Percentiles rank a stretch among this genome's conserved stretches.
phyloP scores from a whole-genome alignment of 2,888 invertebrate species.

The Thymelicus sylvestris region DNA sequence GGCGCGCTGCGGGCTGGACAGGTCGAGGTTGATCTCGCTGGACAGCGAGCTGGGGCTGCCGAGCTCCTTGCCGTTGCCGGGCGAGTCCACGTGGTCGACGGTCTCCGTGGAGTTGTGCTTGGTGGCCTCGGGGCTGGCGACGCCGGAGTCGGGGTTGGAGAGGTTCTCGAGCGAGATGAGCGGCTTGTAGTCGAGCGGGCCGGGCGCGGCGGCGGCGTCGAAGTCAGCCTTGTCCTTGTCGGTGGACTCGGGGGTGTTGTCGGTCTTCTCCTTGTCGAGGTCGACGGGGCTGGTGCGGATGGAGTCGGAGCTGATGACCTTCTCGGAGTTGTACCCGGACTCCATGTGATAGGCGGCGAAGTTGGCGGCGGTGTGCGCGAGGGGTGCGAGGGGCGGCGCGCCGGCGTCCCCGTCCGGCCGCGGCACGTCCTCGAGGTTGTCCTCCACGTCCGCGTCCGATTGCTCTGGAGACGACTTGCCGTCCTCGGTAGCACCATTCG shows the following conservation, averaged over 20 bases:
- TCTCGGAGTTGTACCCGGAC: slow-evolving; percentile 87
- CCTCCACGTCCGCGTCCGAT: slow-evolving; percentile 93
- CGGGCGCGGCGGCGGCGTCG: slow-evolving; percentile 65
- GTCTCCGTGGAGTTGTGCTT: slow-evolving; percentile 84
- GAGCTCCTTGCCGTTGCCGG: slow-evolving; percentile 71
- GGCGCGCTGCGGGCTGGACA: slow-evolving; percentile 78
- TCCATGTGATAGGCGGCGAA: slow-evolving; percentile 84
- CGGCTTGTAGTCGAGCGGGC: slow-evolving; percentile 74
- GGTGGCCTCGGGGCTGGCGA: slow-evolving; percentile 84
- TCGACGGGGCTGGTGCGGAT: slow-evolving; percentile 78
- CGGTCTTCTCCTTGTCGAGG: slow-evolving; percentile 82
- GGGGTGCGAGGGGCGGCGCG: too few relatives aligned
- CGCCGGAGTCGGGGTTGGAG: slow-evolving; percentile 81
- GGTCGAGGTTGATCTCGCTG: slow-evolving; percentile 84
- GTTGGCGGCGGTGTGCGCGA: slow-evolving; percentile 75
- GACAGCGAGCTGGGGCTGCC: slow-evolving; percentile 79
- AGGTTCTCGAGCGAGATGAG: slow-evolving; percentile 69
- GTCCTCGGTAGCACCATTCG: slow-evolving; percentile 67
- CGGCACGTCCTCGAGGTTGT: slow-evolving; percentile 87
- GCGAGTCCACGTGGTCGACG: slow-evolving; percentile 77
- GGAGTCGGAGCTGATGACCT: slow-evolving; percentile 76
- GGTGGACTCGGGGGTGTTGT: slow-evolving; percentile 82
- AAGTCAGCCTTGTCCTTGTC: slow-evolving; percentile 84
- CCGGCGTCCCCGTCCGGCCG: slow-evolving; percentile 61
- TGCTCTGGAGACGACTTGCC: slow-evolving; percentile 87